phyloP scores from a whole-genome alignment of 2,113 vertebrate genomes.

The Myiagra hebetior region DNA sequence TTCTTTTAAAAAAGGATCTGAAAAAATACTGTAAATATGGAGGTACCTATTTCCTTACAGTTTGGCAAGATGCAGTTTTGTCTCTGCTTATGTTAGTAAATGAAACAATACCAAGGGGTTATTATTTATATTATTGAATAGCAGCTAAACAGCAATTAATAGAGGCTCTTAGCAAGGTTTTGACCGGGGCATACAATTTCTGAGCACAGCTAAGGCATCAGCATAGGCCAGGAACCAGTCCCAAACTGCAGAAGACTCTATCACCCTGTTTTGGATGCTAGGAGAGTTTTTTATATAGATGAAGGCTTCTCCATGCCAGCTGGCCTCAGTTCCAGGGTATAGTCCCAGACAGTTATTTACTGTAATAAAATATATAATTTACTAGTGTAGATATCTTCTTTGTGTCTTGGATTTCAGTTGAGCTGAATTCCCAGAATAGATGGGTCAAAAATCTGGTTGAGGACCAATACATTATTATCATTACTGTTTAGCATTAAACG shows the following conservation, averaged over 20 bases:
- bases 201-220: background rate
- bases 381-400: background rate
- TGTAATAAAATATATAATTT: conserved; percentile 40
- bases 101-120: background rate
- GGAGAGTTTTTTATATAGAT: background rate
- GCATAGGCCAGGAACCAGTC: background rate
- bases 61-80: background rate
- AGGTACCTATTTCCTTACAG: background rate
- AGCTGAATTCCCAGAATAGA: background rate
- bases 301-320: background rate
- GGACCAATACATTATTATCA: background rate
- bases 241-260: background rate
- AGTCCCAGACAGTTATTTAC: conserved; percentile 24
- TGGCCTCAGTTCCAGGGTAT: background rate
- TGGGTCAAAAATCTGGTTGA: background rate
- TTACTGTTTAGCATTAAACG: background rate
- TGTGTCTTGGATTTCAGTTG: background rate
- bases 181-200: background rate
- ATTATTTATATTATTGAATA: background rate
- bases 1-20: background rate
- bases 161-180: background rate
- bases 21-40: background rate
- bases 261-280: background rate
- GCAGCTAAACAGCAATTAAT: background rate
- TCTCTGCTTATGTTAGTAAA: background rate